These are phyloP conservation scores for Monomorium pharaonis DNA, from an alignment of 1,140 invertebrate genomes.

Conservation along the genomic window DNA sequence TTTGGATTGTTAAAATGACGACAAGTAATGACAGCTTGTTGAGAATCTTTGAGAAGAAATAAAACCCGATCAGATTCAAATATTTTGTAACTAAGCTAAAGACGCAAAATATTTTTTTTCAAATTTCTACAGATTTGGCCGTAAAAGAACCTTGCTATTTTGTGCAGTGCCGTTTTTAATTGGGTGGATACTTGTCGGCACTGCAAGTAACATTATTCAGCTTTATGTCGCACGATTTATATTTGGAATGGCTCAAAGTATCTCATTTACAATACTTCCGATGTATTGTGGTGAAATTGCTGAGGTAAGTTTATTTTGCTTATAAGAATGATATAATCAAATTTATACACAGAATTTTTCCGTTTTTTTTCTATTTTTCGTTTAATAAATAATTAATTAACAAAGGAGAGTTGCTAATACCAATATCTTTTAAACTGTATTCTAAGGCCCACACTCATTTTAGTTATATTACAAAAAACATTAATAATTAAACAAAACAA, in stretches of 20 bases:
- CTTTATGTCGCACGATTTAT: constrained; percentile 88
- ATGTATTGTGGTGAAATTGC: constrained; percentile 96
- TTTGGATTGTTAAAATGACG: too few species aligned
- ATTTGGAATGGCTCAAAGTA: constrained; percentile 90
- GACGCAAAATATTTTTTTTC: neutral
- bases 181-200: constrained; percentile 89
- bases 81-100: neutral
- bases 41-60: neutral
- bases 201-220: constrained; percentile 84
- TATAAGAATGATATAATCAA: neutral
- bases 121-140: constrained; percentile 86
- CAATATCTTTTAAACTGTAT: too few species aligned
- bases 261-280: constrained; percentile 91
- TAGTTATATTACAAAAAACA: too few species aligned
- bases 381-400: neutral
- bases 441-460: too few species aligned
- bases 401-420: too few species aligned
- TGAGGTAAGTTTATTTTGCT: constrained; percentile 85
- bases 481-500: too few species aligned
- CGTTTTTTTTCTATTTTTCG: neutral
- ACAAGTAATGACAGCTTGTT: too few species aligned
- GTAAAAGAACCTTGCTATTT: constrained; percentile 89
- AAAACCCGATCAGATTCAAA: neutral
- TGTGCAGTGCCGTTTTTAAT: constrained; percentile 89
- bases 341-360: neutral